Evolutionary conservation across 2,113 vertebrate species (phyloP), one percentile per base, ranked within the genome.

Genomic region (Mormyrus iriodes): DNA sequence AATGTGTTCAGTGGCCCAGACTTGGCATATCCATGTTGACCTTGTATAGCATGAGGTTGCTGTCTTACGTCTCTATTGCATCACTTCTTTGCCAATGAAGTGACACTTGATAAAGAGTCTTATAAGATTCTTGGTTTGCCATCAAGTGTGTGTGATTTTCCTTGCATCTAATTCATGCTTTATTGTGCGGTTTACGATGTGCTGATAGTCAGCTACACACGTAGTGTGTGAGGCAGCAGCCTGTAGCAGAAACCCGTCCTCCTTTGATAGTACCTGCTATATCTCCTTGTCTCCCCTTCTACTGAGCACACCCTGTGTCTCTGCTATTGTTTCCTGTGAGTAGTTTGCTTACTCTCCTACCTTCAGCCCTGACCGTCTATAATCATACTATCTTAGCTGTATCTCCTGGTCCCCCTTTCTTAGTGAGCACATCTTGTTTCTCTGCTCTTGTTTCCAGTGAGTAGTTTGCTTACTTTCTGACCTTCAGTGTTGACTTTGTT

Each of bases 281-380:
- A 61, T 61, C 48, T 27, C 21, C 55, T 4, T 7, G 3, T 24
- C 31, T 24, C 19, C 24, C 10, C 6, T 19, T 91, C 89, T 88
- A 93, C 90, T 89, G 55, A 93, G 89, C 69, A 49, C 88, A 51
- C 89, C 90, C 4, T 73, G 12, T 73, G 85, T 88, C 31, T 94
- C 88, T 94, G 85, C 93, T 88, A 31, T 17, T 88, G 88, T 85
- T 27, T 76, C n/a, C 61, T 88, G 19, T 48, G 21, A 85, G 24
- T 85, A n/a, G 46, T 12, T 46, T 31, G 84, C 48, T 0, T 51
- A 15, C 48, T 52, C 48, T 27, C 48, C n/a, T 8, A 85, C 6
- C 8, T 48, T 31, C 48, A 39, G 13, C 65, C 69, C 69, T 88
- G 46, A 51, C 46, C 69, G 31, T 73, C 65, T 35, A 2, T 88